phyloP scores from a whole-genome alignment of 2,888 invertebrate species.

The Sialis fuliginosa region DNA sequence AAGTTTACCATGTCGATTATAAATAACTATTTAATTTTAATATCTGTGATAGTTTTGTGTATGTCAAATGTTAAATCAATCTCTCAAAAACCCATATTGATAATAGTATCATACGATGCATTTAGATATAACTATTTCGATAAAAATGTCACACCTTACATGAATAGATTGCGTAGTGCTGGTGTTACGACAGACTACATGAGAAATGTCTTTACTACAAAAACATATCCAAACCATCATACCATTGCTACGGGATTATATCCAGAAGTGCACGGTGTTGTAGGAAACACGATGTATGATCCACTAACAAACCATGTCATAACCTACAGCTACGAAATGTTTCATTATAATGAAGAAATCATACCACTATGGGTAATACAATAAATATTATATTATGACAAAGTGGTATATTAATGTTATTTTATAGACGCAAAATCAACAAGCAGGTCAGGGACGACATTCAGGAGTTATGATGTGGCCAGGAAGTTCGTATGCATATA shows the following conservation, averaged over 20 bases:
- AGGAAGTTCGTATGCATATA: constrained; percentile 34
- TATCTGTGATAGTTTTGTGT: constrained; percentile 7
- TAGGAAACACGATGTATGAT: constrained; percentile 43
- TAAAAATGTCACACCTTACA: constrained; percentile 34
- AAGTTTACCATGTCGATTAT: too few species aligned
- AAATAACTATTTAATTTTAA: constrained; percentile 3
- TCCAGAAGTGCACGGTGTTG: constrained; percentile 48
- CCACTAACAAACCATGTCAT: constrained; percentile 19
- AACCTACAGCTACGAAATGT: constrained; percentile 26
- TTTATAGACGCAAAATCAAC: constrained; percentile 37
- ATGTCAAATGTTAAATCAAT: constrained; percentile 14
- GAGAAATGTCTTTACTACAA: constrained; percentile 45
- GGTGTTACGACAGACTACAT: constrained; percentile 40
- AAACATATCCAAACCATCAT: constrained; percentile 60
- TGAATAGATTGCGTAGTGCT: constrained; percentile 31
- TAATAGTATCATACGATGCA: constrained; percentile 52
- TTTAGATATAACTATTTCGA: constrained; percentile 49
- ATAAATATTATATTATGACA: constrained; percentile 2
- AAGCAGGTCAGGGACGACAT: constrained; percentile 27
- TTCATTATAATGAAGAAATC: constrained; percentile 33
- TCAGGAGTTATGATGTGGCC: constrained; percentile 59
- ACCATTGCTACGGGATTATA: constrained; percentile 51
- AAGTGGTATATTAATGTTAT: constrained; percentile 8
- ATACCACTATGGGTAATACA: constrained; percentile 36
- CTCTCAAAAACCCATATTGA: constrained; percentile 28